Evolutionary conservation across 1,140 invertebrate genomes (phyloP).

Genomic region (Drosophila lini): DNA sequence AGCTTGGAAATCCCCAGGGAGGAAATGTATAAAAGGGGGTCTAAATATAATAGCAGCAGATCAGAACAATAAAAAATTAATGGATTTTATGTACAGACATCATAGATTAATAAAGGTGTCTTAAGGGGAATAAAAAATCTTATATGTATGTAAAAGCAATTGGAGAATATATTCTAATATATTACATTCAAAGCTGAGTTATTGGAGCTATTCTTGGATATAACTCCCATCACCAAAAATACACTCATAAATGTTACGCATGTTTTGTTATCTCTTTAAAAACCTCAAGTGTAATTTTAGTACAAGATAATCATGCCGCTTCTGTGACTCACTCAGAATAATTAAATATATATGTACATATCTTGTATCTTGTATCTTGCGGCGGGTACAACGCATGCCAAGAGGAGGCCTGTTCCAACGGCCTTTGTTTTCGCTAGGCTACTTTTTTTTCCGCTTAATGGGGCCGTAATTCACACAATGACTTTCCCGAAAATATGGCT

Average conservation of each 20-base stretch:
- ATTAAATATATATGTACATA: constrained; percentile 2
- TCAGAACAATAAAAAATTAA: neutral
- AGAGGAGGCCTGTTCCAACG: constrained; percentile 1
- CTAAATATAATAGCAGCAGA: neutral
- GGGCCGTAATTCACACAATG: constrained; percentile 10
- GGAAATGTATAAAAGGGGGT: neutral
- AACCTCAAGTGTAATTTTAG: neutral
- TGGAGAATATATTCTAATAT: neutral
- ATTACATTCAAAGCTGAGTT: neutral
- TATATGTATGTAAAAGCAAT: neutral
- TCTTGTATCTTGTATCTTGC: constrained; percentile 1
- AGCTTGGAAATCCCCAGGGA: neutral
- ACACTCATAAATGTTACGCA: neutral
- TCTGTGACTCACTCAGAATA: constrained; percentile 11
- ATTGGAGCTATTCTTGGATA: neutral
- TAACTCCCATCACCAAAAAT: neutral
- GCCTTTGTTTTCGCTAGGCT: constrained; percentile 8
- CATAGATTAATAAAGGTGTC: neutral
- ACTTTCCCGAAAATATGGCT: constrained; percentile 19
- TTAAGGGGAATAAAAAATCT: neutral
- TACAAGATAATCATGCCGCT: neutral
- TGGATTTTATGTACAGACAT: neutral
- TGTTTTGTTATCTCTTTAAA: neutral
- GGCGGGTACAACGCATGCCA: neutral
- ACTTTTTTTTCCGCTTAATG: constrained; percentile 11